Conservation (phyloP, 2,113 vertebrate species). For the Alethe castanea region DNA sequence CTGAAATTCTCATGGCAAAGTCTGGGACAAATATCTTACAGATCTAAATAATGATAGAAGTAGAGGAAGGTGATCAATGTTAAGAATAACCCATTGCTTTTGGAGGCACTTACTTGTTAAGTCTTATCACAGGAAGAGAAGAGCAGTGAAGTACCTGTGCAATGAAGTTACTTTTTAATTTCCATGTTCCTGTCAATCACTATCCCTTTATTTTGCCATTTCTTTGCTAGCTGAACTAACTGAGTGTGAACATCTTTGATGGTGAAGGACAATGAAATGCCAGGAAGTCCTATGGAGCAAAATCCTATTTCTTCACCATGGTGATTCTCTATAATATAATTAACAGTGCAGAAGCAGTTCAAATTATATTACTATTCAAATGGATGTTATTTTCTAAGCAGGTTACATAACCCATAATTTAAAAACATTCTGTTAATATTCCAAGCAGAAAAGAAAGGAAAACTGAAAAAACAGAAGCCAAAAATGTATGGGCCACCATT, state of each 20-base stretch:
- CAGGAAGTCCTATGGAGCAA: background rate
- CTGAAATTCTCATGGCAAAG: background rate
- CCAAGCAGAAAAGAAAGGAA: background rate
- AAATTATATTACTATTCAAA: background rate
- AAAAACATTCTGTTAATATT: background rate
- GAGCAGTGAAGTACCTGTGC: background rate
- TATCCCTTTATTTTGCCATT: background rate
- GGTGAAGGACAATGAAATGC: background rate
- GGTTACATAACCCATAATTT: background rate
- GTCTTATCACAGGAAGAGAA: background rate
- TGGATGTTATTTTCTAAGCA: background rate
- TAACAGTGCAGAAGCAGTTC: background rate
- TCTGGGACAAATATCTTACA: background rate
- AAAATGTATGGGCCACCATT: background rate
- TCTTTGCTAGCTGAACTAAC: background rate
- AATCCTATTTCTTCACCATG: background rate
- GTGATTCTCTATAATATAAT: background rate
- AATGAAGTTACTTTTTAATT: background rate
- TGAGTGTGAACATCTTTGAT: background rate
- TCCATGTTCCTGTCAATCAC: background rate
- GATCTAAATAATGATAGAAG: background rate
- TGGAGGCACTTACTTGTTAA: background rate
- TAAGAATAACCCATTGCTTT: background rate
- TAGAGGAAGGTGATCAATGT: background rate
- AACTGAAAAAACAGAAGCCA: background rate